phyloP scores from a whole-genome alignment of 2,113 vertebrate genomes.

The Fregetta grallaria region DNA sequence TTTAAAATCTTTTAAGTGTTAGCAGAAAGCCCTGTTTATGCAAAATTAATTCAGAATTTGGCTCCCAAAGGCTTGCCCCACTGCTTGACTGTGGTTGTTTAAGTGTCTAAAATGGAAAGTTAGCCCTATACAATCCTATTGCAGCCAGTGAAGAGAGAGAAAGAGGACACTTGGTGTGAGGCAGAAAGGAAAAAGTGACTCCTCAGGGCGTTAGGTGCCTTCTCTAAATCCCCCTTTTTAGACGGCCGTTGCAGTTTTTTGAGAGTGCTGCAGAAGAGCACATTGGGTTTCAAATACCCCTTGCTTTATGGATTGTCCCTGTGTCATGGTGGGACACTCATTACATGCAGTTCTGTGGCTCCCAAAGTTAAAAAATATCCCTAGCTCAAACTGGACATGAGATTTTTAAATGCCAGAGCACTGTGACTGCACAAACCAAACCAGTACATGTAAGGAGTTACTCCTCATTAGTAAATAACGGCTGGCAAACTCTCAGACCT shows the following conservation, averaged over 20 bases:
- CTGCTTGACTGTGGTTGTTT: background rate
- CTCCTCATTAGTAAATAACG: background rate
- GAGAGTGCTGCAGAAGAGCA: background rate
- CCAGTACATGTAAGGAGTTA: background rate
- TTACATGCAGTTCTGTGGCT: background rate
- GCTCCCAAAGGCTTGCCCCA: background rate
- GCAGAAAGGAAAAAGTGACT: background rate
- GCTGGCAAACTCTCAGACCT: background rate
- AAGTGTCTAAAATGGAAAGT: background rate
- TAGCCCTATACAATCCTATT: background rate
- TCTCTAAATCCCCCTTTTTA: background rate
- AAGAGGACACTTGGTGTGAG: background rate
- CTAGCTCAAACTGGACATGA: background rate
- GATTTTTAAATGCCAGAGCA: background rate
- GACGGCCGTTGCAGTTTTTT: fast-evolving
- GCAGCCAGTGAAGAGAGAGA: background rate
- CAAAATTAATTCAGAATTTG: background rate
- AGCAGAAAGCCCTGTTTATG: background rate
- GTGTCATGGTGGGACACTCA: background rate
- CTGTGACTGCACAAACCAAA: background rate
- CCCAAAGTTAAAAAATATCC: background rate
- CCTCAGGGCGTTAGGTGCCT: background rate
- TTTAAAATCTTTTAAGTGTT: background rate
- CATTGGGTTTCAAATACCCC: background rate
- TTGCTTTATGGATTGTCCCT: background rate